Conservation (phyloP, 2,888 invertebrate genomes). For the Apotomis capreana region DNA sequence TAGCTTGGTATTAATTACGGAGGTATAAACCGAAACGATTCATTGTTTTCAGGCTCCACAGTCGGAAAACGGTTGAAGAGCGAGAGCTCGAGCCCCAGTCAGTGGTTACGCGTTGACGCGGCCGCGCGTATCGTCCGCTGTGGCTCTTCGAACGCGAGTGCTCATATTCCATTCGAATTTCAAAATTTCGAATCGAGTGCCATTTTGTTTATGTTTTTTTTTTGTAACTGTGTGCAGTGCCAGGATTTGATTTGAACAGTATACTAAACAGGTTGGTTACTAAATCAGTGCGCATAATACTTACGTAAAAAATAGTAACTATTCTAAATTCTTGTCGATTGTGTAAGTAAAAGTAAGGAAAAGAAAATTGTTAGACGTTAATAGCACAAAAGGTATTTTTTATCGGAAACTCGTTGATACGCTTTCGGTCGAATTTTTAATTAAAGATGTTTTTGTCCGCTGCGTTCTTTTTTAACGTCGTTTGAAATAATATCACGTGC, state of each 20-base stretch:
- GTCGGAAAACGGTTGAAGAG: constrained; percentile 30
- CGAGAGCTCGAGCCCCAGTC: constrained; percentile 15
- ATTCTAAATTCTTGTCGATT: constrained; percentile 45
- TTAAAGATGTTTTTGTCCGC: constrained; percentile 28
- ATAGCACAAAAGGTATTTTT: constrained; percentile 43
- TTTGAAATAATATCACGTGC: constrained; percentile 20
- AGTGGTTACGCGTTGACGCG: constrained; percentile 30
- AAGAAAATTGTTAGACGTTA: constrained; percentile 43
- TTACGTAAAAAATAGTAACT: constrained; percentile 44
- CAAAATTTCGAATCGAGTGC: constrained; percentile 59
- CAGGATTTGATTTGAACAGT: constrained; percentile 65
- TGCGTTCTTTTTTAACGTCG: background rate
- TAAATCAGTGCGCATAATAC: constrained; percentile 40
- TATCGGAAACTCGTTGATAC: constrained; percentile 43
- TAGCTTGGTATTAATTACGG: constrained; percentile 53
- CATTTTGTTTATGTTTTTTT: constrained; percentile 60
- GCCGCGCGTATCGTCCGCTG: constrained; percentile 22
- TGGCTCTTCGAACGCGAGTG: constrained; percentile 61
- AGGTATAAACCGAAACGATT: constrained; percentile 56
- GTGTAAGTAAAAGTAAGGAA: constrained; percentile 51
- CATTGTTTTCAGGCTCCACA: constrained; percentile 53
- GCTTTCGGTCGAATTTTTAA: constrained; percentile 41
- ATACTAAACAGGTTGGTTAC: constrained; percentile 61
- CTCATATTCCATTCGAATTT: constrained; percentile 42
- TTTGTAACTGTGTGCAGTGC: constrained; percentile 63